Percentiles rank a stretch among this genome's conserved stretches.
Conservation (phyloP, 2,797 vertebrate genomes). For the Mus caroli region DNA sequence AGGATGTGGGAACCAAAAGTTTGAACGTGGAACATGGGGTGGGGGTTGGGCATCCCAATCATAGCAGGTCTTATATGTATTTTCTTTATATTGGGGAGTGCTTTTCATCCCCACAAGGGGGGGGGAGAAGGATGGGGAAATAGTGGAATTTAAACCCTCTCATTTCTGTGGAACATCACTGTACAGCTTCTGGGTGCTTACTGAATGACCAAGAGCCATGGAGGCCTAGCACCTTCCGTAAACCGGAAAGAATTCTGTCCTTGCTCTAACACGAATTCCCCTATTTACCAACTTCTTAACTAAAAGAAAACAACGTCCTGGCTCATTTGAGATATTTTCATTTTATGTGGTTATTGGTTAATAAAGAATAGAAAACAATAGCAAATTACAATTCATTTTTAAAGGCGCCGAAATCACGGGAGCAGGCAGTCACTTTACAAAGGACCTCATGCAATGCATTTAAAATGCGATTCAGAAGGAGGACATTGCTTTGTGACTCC, state of each 20-base stretch:
- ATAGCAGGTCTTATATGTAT: not conserved
- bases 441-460: not conserved
- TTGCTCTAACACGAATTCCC: not conserved
- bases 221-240: not conserved
- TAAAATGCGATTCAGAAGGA: not conserved
- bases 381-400: not conserved
- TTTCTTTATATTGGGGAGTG: constrained; percentile 15
- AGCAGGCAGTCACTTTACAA: constrained; percentile 3
- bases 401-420: not conserved
- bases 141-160: not conserved
- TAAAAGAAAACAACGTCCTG: not conserved
- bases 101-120: not conserved
- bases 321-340: constrained; percentile 49
- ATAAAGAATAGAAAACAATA: constrained; percentile 21
- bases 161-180: not conserved
- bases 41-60: not conserved
- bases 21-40: too few relatives aligned
- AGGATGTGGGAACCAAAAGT: not conserved
- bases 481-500: not conserved
- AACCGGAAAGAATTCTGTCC: not conserved
- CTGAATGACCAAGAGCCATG: not conserved
- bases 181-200: not conserved
- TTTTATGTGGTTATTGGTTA: constrained; percentile 39
- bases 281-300: constrained; percentile 28
- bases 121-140: not conserved